Evolutionary conservation across 2,888 invertebrate genomes (phyloP), one percentile per base, ranked within the genome.

Genomic region (Lypha dubia): DNA sequence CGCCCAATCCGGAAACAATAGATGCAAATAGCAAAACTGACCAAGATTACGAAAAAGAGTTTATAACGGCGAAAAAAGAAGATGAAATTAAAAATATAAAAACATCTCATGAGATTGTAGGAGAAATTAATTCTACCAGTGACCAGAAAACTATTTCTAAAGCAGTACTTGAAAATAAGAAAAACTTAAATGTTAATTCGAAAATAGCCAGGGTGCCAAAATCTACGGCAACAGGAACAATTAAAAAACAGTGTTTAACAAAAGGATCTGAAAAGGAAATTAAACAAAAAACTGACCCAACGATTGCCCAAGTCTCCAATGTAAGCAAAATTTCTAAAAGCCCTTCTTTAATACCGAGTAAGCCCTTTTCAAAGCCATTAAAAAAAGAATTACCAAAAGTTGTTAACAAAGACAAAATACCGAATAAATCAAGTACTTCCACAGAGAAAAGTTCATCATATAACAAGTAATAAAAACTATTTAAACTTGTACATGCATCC

Each of bases 391-490:
- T 46, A 0, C 0, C n/a, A 11, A 73, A 74, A 49, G 20, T 2
- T 1, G 4, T 41, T 41, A 58, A 49, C 17, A 85, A 83, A 41
- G 83, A 85, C 53, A 51, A 63, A n/a, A 24, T 74, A 7, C 80
- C 87, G 24, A 70, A 83, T n/a, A 79, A 65, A 67, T 85, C 87
- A 13, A 74, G 49, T 1, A 83, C 76, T 74, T 86, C 85, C 6
- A 85, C 71, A 6, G 87, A 86, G 24, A 87, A 84, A 20, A 84
- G 70, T 75, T 32, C 51, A 20, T 11, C 75, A 13, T 83, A 71
- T 2, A 65, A n/a, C 51, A 85, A 67, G 87, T 87, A 79, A 83
- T 13, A 1, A 24, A 11, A n/a, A 44, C 58, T 2, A 46, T n/a
- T 9, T n/a, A n/a, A n/a, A 38, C 1, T 22, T 17, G 24, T 24